Evolutionary conservation across 1,140 invertebrate genomes (phyloP), one percentile per base, ranked within the genome.

Genomic region (Ridgeia piscesae): DNA sequence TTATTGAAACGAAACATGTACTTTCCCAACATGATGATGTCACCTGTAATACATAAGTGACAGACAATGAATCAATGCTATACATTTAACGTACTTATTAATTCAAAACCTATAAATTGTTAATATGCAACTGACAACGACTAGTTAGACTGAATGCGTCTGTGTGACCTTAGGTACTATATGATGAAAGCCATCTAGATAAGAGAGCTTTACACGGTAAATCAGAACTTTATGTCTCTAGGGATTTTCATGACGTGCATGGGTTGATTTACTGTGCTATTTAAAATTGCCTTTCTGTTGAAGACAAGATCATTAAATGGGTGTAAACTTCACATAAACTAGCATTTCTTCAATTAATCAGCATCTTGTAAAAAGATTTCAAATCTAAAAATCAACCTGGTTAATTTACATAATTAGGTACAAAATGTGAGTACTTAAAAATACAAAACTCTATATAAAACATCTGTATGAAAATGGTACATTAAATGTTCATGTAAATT

Each of bases 1-100:
- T 98, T 98, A 96, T 98, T 98, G 95, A 98, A 98, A 48, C 98
- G 97, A 96, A 98, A 98, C 96, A 98, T 98, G 95, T 98, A 98
- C 92, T 97, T 97, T 1, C 98, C 98, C 34, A 98, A 96, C 34
- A 98, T 96, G 35, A 98, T 97, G 50, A 98, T 97, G 94, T 97
- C 97, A 42, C 97, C 97, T 97, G 94, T 11, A 93, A 93, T 93
- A 89, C 89, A 89, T 2, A 42, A 42, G 42, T 42, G 42, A 4
- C 4, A 11, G 42, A 11, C 4, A 42, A 42, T 42, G 42, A 42
- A 42, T 42, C 42, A 90, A 27, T 90, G 31, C 89, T 27, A 77
- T 21, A 77, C 58, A 77, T 77, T 77, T 77, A 77, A 77, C 58
- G 27, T 17, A 77, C 11, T 77, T 77, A 77, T 77, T 77, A 77